phyloP scores from a whole-genome alignment of 2,888 invertebrate genomes.

The Cheilosia pagana region DNA sequence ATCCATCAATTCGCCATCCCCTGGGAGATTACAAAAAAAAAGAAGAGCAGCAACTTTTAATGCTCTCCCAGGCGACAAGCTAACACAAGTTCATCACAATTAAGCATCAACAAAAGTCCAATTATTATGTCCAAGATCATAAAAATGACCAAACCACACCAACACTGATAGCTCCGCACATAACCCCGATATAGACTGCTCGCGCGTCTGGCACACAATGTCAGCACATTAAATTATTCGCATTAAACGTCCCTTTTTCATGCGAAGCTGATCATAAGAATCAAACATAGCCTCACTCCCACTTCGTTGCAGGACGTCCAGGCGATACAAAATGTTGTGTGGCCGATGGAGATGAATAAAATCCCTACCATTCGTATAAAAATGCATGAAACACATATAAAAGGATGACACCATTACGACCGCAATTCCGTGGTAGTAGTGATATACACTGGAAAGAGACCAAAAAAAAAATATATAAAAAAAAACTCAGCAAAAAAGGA shows the following conservation, averaged over 20 bases:
- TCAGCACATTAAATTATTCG: slow-evolving; percentile 70
- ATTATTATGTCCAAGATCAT: slow-evolving; percentile 72
- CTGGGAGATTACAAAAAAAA: slow-evolving; percentile 56
- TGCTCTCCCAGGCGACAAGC: slow-evolving; percentile 39
- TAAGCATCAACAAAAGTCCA: slow-evolving; percentile 69
- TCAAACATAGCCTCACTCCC: slow-evolving; percentile 54
- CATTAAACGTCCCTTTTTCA: slow-evolving; percentile 60
- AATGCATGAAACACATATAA: slow-evolving; percentile 49
- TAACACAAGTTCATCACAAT: slow-evolving; percentile 70
- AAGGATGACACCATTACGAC: slow-evolving; percentile 54
- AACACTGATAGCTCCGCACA: slow-evolving; percentile 52
- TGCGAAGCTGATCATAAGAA: slow-evolving; percentile 64
- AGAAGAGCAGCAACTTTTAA: slow-evolving; percentile 37
- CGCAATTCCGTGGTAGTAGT: slow-evolving; percentile 43
- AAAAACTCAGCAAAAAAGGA: slow-evolving; percentile 36
- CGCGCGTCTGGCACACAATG: slow-evolving; percentile 60
- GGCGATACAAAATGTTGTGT: neutral
- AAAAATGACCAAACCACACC: slow-evolving; percentile 49
- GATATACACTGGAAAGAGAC: slow-evolving; percentile 25
- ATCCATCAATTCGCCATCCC: slow-evolving; percentile 68
- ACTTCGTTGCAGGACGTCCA: neutral
- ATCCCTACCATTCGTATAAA: slow-evolving; percentile 41
- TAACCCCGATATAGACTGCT: slow-evolving; percentile 35
- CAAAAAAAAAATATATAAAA: neutral
- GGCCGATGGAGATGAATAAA: slow-evolving; percentile 28